Percentiles rank a stretch among this genome's conserved stretches.
These are phyloP conservation scores for Leptonema lineaticorne DNA, from an alignment of 1,140 invertebrate genomes.

Conservation along the genomic window DNA sequence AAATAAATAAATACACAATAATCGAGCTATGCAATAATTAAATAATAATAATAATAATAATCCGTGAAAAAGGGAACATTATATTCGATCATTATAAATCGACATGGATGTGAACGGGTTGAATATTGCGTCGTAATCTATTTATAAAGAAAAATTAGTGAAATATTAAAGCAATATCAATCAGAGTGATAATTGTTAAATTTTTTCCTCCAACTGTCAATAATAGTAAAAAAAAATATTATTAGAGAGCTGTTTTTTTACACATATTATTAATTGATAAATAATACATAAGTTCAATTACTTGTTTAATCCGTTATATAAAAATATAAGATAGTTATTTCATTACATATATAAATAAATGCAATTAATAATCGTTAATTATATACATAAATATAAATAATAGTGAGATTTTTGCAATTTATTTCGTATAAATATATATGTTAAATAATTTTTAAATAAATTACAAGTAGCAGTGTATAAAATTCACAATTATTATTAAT, in stretches of 20 bases:
- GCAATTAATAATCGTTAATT: constrained; percentile 24
- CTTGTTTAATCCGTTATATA: too few relatives aligned
- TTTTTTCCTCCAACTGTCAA: neutral
- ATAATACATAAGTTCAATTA: neutral
- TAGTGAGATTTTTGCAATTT: constrained; percentile 29
- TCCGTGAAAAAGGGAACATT: neutral
- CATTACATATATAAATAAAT: constrained; percentile 4
- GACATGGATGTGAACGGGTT: neutral
- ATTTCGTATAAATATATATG: neutral
- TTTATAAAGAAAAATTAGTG: neutral
- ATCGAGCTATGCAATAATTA: constrained; percentile 12
- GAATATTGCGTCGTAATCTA: too few relatives aligned
- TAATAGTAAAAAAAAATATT: constrained; percentile 8
- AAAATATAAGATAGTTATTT: too few relatives aligned
- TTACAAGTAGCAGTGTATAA: too few relatives aligned
- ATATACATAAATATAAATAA: constrained; percentile 19
- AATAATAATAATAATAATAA: neutral
- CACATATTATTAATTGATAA: neutral
- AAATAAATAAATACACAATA: too few relatives aligned
- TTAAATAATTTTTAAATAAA: too few relatives aligned
- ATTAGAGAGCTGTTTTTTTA: constrained; percentile 27
- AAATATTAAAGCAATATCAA: constrained; percentile 10
- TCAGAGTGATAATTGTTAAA: neutral
- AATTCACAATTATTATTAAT: neutral
- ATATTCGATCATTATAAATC: neutral